Conservation (phyloP, 2,888 invertebrate species). For the Ormyrus nitidulus region DNA sequence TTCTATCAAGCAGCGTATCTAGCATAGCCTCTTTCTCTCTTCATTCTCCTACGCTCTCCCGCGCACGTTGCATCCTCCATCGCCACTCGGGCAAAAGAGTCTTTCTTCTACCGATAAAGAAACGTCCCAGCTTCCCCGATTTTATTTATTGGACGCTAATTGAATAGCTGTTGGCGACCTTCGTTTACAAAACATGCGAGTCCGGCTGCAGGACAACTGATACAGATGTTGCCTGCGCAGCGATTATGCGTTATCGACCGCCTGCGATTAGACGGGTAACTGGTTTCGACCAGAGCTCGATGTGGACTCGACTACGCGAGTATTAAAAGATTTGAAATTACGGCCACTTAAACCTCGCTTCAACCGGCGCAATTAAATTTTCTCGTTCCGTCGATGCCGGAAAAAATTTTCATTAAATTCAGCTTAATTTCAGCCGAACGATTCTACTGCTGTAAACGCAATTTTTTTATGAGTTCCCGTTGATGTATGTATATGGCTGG, state of each 20-base stretch:
- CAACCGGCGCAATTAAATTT: constrained; percentile 28
- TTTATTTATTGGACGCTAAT: constrained; percentile 66
- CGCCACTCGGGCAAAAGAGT: not conserved
- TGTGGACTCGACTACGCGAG: not conserved
- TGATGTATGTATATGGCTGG: no score
- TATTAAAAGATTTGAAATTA: constrained; percentile 29
- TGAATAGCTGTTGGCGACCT: constrained; percentile 59
- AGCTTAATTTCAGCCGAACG: constrained; percentile 14
- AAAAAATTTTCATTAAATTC: constrained; percentile 23
- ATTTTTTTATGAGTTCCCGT: no score
- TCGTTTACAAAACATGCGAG: constrained; percentile 26
- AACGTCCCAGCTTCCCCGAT: constrained; percentile 56
- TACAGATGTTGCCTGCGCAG: constrained; percentile 42
- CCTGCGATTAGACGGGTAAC: constrained; percentile 25
- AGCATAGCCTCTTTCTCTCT: not conserved
- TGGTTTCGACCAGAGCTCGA: constrained; percentile 18
- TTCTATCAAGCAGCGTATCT: not conserved
- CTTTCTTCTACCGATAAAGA: not conserved
- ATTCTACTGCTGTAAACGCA: not conserved
- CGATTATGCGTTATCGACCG: constrained; percentile 35
- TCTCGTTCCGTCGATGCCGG: not conserved
- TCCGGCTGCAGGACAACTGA: constrained; percentile 22
- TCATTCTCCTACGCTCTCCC: constrained; percentile 13
- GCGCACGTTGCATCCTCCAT: not conserved
- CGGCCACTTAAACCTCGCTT: not conserved